Evolutionary conservation across 2,113 vertebrate species (phyloP), one percentile per base, ranked within the genome.

Genomic region (Cyphomyrus discorhynchus): DNA sequence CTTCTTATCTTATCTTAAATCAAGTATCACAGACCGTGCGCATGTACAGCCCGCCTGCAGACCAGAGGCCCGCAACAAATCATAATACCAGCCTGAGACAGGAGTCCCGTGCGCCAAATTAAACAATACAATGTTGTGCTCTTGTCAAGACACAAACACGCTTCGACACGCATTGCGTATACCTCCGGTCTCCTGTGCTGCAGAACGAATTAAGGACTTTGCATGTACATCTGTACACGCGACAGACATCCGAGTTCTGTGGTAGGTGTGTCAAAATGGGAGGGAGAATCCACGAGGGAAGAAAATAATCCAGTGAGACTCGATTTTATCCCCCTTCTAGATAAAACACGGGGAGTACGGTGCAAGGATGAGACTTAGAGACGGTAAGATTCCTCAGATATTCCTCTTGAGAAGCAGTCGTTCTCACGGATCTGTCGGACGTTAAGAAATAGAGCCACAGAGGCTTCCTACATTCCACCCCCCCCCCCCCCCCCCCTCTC

Each of bases 11-110:
- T 31, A 70, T 70, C 62, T 70, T 89, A 94, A 95, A 96, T 94
- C 94, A 88, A 94, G 95, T 95, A 95, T 95, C 95, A 93, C 95
- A 94, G 94, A 93, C 94, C 95, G 94, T 95, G 95, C 94, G 96
- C 95, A 95, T 94, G 94, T 93, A 92, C 94, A 95, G 93, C 94
- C 93, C 50, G 89, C 95, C 94, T 94, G 93, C 92, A 94, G 93
- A 94, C 92, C 94, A 94, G 94, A 93, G 92, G 93, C 94, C 15
- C 35, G 35, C 74, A 7, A 42, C 15, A 8, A 80, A 19, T 93
- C 92, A 91, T 93, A 94, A 93, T 89, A 87, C 87, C 21, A 92
- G 86, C 86, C 47, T 91, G 92, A 93, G 93, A 94, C 91, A 90
- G 92, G 49, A 88, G 88, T 84, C 52, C 31, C 89, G 84, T 86